Percentiles rank a stretch among this genome's conserved stretches.
Conservation (phyloP, 2,888 invertebrate genomes). For the Scrobipalpa costella region DNA sequence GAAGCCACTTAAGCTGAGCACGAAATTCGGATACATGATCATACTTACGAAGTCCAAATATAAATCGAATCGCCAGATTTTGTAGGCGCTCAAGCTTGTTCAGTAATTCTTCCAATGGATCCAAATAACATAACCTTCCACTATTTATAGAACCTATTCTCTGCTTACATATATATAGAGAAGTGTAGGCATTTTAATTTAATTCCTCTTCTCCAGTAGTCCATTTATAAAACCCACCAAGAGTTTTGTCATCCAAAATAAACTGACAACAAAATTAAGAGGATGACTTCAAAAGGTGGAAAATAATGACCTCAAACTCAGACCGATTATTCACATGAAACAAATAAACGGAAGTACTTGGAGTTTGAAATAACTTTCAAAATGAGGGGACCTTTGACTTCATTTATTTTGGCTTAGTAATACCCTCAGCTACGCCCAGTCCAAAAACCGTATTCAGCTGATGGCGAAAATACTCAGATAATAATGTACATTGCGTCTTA, state of each 20-base stretch:
- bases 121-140: too few species aligned
- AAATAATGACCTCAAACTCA: conserved; percentile 12
- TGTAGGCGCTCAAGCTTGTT: too few species aligned
- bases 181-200: too few species aligned
- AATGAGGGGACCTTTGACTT: conserved; percentile 36
- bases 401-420: conserved; percentile 36
- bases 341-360: conserved; percentile 29
- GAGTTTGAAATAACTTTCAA: conserved; percentile 35
- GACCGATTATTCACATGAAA: conserved; percentile 29
- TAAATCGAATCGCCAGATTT: too few species aligned
- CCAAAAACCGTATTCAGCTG: conserved; percentile 28
- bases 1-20: too few species aligned
- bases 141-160: too few species aligned
- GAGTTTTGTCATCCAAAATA: not conserved
- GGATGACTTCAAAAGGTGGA: not conserved
- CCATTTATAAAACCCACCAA: not conserved
- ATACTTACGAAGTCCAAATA: too few species aligned
- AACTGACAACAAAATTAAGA: not conserved
- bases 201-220: too few species aligned
- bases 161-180: too few species aligned
- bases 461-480: not conserved
- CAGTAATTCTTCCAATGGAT: too few species aligned
- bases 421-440: conserved; percentile 32
- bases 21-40: too few species aligned
- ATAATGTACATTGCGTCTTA: not conserved